These are phyloP conservation scores for Dendrolimus pini DNA, from an alignment of 2,888 invertebrate genomes.

Conservation along the genomic window DNA sequence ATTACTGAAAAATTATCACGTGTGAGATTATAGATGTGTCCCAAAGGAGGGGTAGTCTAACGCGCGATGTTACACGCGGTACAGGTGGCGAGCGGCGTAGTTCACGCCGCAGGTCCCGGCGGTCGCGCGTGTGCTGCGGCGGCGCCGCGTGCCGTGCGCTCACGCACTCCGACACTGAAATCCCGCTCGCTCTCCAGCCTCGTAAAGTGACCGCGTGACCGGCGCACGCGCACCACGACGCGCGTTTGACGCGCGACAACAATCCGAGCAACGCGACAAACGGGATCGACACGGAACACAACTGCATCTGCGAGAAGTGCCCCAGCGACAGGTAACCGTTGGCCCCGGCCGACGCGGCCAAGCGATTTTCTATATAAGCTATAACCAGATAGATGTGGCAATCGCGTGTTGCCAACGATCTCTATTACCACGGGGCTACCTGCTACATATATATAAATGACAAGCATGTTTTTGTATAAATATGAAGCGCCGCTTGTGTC, in stretches of 20 bases:
- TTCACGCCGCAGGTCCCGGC: constrained; percentile 70
- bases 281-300: not conserved
- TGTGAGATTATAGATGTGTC: too few species aligned
- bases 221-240: not conserved
- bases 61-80: constrained; percentile 4
- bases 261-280: not conserved
- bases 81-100: constrained; percentile 62
- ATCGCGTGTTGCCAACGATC: too few species aligned
- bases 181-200: constrained; percentile 76
- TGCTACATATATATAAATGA: too few species aligned
- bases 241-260: not conserved
- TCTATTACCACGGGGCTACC: too few species aligned
- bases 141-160: constrained; percentile 57
- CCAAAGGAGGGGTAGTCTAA: not conserved
- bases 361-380: not conserved
- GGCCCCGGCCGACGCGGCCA: not conserved
- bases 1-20: too few species aligned
- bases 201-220: constrained; percentile 72
- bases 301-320: not conserved
- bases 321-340: not conserved
- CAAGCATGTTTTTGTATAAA: too few species aligned
- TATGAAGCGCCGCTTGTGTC: too few species aligned
- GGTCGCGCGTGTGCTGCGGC: constrained; percentile 63
- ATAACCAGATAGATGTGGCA: too few species aligned
- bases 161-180: constrained; percentile 70